Base-by-base conservation (phyloP, 2,797 vertebrate genomes). In the Hippopotamyrus pictus region DNA sequence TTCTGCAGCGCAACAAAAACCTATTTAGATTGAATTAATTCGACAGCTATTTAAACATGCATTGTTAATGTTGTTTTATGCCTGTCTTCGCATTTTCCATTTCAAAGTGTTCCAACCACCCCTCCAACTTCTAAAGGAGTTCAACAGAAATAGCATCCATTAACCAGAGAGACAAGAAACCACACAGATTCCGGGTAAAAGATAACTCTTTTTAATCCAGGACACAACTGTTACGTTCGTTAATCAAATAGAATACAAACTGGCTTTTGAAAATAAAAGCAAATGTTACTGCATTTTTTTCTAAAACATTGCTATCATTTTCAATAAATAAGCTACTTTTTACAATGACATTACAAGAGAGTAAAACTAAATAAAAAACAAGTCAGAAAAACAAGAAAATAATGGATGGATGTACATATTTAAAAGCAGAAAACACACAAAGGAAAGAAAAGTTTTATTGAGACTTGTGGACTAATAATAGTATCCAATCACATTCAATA, bases 201-300 rank as follows among this genome's bases (percentile, higher is more conserved):
- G 92, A 95, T 92, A 91, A 84, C 90, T 96, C 95, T 96, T 96
- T 96, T 96, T 94, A 95, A 91, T 95, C 93, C 92, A 91, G 93
- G 92, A 92, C 94, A 95, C 93, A 94, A 93, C 93, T 90, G 91
- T 95, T 96, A 94, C 95, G 96, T 97, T 96, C 96, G 97, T 97
- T 97, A 97, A 96, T 97, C 95, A 97, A 97, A 97, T 97, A 97
- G 96, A 97, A 97, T 97, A 97, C 92, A 97, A 97, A 96, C 94
- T 95, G 97, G 97, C 96, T 97, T 98, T 98, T 98, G 93, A 97
- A 98, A 99, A 98, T 98, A 98, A 98, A 99, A 98, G 97, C 97
- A 96, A 96, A 37, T 94, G 95, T 96, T 95, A 95, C 92, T 95
- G 94, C 14, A 57, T 94, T 93, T 94, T 93, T 92, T 95, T 62